A percentile compares a stretch with the other conserved stretches of the same genome.
Conservation (phyloP, 2,113 vertebrate species). For the Diadophis punctatus region DNA sequence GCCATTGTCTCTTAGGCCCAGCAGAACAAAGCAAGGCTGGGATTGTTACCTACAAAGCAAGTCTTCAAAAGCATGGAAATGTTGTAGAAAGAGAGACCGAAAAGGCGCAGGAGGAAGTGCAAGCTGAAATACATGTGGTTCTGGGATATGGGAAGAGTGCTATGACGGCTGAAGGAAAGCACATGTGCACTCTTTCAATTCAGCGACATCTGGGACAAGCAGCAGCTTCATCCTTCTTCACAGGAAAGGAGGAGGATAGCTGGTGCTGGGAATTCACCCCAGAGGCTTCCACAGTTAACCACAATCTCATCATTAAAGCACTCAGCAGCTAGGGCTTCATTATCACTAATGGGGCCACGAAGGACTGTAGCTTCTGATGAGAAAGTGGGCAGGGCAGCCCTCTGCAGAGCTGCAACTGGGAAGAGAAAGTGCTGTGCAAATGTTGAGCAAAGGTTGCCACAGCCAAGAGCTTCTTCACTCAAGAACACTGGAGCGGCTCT, state of each 20-base stretch:
- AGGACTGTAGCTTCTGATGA: not conserved
- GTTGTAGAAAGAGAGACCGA: not conserved
- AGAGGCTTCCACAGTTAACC: slow-evolving; percentile 4
- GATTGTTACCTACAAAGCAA: not conserved
- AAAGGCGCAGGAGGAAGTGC: not conserved
- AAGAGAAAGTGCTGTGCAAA: not conserved
- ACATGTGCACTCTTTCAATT: not conserved
- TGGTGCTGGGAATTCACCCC: not conserved
- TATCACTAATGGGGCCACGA: slow-evolving; percentile 12
- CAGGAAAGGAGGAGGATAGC: not conserved
- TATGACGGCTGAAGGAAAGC: not conserved
- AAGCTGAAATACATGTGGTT: not conserved
- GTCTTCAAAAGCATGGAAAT: not conserved
- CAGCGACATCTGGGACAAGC: no score
- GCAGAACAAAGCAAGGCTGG: not conserved
- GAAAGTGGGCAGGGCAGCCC: not conserved
- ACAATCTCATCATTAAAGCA: slow-evolving; percentile 22
- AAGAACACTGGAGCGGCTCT: not conserved
- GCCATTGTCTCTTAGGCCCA: not conserved
- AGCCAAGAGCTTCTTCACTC: not conserved
- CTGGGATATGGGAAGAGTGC: no score
- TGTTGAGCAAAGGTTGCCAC: not conserved
- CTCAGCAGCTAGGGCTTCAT: slow-evolving; percentile 10
- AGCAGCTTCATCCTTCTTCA: not conserved
- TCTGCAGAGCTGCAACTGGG: not conserved